Conservation (phyloP, 2,113 vertebrate genomes). For the Pantherophis guttatus region DNA sequence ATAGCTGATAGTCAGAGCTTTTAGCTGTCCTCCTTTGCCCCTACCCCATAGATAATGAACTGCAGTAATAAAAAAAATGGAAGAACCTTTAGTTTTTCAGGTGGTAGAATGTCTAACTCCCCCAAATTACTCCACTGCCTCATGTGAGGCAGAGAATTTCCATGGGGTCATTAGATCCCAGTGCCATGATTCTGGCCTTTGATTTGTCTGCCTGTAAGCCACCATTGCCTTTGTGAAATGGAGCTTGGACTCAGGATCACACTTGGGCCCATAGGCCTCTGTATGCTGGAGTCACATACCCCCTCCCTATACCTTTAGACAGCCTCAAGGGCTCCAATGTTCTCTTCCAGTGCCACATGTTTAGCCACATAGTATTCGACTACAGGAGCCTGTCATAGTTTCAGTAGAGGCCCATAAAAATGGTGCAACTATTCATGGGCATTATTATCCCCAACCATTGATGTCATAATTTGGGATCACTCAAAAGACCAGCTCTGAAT, state of each 20-base stretch:
- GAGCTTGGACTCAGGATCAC: conserved; percentile 71
- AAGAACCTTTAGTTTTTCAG: conserved; percentile 40
- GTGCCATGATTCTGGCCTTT: conserved; percentile 56
- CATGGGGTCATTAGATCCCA: conserved; percentile 1
- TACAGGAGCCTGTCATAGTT: background rate
- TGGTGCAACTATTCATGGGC: background rate
- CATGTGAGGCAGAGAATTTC: conserved; percentile 45
- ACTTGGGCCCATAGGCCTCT: conserved; percentile 52
- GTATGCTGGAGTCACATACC: conserved; percentile 53
- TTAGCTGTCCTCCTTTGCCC: conserved; percentile 60
- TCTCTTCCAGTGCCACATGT: conserved; percentile 66
- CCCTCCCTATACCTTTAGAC: conserved; percentile 55
- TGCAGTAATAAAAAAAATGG: conserved; percentile 13
- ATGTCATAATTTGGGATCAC: background rate
- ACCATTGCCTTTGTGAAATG: conserved; percentile 72
- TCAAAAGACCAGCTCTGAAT: background rate
- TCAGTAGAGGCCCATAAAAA: background rate
- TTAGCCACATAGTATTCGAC: conserved; percentile 8
- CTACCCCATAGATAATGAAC: conserved; percentile 40
- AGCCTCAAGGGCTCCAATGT: conserved; percentile 59
- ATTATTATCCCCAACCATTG: background rate
- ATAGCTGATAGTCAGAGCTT: background rate
- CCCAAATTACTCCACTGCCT: conserved; percentile 37
- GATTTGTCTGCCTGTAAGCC: conserved; percentile 64
- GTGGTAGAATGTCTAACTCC: conserved; percentile 1